These are phyloP conservation scores for Mesitornis unicolor DNA, from an alignment of 2,113 vertebrate genomes.

Conservation along the genomic window DNA sequence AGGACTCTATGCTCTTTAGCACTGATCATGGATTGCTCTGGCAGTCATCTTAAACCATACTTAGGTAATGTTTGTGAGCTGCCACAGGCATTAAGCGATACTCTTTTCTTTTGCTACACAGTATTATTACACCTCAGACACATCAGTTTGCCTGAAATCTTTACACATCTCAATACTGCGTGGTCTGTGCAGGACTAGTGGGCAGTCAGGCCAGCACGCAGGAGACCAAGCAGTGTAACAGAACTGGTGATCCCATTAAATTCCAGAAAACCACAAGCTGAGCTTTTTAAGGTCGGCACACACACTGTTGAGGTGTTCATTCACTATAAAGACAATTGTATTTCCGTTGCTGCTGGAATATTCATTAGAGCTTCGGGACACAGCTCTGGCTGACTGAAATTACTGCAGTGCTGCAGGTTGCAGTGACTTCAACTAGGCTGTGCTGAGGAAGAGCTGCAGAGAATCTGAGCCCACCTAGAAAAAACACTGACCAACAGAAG, in stretches of 20 bases:
- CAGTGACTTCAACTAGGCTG: neutral
- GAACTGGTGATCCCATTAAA: neutral
- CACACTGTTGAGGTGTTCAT: neutral
- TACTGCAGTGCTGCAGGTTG: neutral
- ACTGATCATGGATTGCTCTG: neutral
- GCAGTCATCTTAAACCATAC: neutral
- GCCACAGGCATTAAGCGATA: neutral
- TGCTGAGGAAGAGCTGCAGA: neutral
- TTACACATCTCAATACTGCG: neutral
- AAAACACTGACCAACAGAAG: neutral
- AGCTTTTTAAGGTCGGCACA: neutral
- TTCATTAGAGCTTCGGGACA: neutral
- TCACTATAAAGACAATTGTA: neutral
- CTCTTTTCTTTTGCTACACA: neutral
- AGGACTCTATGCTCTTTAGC: neutral
- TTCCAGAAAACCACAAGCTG: neutral
- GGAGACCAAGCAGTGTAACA: neutral
- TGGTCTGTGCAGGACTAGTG: neutral
- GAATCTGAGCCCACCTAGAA: neutral
- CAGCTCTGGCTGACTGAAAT: neutral
- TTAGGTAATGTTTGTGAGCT: neutral
- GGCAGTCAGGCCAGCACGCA: neutral
- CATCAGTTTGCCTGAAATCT: neutral
- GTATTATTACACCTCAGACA: neutral
- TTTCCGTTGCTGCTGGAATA: neutral